Conservation (phyloP, 2,888 invertebrate species). For the Stenurella melanura region DNA sequence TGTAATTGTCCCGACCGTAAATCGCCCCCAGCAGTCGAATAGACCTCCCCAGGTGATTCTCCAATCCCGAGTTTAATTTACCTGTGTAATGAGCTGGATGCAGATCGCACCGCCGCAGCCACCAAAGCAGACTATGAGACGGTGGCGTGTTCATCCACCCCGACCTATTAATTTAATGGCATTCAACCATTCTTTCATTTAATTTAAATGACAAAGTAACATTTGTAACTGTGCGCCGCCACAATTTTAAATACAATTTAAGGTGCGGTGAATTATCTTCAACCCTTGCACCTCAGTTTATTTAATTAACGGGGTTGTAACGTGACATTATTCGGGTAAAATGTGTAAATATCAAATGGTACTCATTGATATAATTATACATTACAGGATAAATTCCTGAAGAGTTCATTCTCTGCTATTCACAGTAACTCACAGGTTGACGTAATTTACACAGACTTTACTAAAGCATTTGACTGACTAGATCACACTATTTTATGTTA, state of each 20-base stretch:
- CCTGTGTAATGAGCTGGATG: slow-evolving; percentile 72
- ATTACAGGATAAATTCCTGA: not conserved
- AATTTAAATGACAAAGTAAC: slow-evolving; percentile 59
- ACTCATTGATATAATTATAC: not conserved
- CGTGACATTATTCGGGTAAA: not conserved
- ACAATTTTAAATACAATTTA: slow-evolving; percentile 50
- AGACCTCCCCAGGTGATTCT: slow-evolving; percentile 70
- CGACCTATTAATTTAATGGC: slow-evolving; percentile 61
- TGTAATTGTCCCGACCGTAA: slow-evolving; percentile 62
- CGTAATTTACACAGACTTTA: too few relatives aligned
- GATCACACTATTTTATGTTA: too few relatives aligned
- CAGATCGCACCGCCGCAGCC: slow-evolving; percentile 59
- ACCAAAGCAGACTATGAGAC: slow-evolving; percentile 41
- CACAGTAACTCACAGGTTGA: too few relatives aligned
- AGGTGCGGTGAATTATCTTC: slow-evolving; percentile 41
- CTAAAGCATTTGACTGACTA: too few relatives aligned
- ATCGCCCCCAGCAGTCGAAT: slow-evolving; percentile 58
- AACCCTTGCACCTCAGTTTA: not conserved
- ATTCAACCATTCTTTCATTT: slow-evolving; percentile 58
- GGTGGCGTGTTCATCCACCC: slow-evolving; percentile 36
- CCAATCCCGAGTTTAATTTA: slow-evolving; percentile 69
- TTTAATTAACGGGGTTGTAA: slow-evolving; percentile 1
- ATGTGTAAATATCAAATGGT: not conserved
- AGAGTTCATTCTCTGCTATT: not conserved
- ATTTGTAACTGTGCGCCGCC: slow-evolving; percentile 53